Percentiles rank a stretch among this genome's conserved stretches.
phyloP scores from a whole-genome alignment of 2,113 vertebrate species.

The Ursus arctos region DNA sequence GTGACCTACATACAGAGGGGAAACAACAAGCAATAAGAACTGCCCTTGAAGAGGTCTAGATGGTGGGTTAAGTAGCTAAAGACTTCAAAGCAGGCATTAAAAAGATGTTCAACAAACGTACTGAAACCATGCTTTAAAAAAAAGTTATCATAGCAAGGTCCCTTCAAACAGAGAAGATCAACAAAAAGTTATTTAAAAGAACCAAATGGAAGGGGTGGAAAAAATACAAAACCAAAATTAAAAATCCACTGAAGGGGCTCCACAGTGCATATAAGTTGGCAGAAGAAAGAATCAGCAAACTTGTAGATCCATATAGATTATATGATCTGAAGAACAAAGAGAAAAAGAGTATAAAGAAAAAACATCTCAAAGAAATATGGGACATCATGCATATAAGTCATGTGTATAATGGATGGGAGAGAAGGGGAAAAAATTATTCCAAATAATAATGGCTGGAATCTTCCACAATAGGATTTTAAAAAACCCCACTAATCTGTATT shows the following conservation, averaged over 20 bases:
- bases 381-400: not conserved
- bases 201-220: not conserved
- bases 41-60: not conserved
- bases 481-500: not conserved
- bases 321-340: not conserved
- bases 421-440: not conserved
- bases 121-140: not conserved
- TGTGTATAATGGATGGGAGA: not conserved
- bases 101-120: not conserved
- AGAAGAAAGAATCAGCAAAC: not conserved
- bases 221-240: not conserved
- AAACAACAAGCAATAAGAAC: not conserved
- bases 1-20: not conserved
- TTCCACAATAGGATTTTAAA: not conserved
- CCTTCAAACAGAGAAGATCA: not conserved
- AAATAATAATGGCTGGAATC: not conserved
- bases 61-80: not conserved
- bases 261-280: not conserved
- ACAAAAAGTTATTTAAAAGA: not conserved
- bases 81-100: not conserved
- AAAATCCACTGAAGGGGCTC: not conserved
- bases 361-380: not conserved
- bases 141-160: not conserved
- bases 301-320: not conserved
- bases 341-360: not conserved